Percentiles rank a stretch among this genome's conserved stretches.
Conservation (phyloP, 2,888 invertebrate genomes). For the Erebia palarica region DNA sequence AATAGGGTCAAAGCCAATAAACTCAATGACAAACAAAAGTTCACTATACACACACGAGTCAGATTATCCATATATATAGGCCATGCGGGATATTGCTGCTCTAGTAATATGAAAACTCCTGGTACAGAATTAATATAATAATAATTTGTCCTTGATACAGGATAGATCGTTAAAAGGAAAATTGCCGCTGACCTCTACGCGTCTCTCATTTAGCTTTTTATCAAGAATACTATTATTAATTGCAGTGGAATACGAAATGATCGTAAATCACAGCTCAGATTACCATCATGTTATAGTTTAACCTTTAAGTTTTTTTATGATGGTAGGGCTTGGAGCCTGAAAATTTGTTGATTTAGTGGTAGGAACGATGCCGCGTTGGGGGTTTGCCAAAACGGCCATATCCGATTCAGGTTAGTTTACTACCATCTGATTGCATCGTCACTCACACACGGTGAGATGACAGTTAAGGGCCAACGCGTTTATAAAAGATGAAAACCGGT, state of each 20-base stretch:
- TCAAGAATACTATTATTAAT: background rate
- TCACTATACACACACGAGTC: no score
- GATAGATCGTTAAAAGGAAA: conserved; percentile 11
- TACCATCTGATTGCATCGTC: no score
- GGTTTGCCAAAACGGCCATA: no score
- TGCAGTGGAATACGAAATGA: background rate
- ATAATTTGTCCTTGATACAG: conserved; percentile 3
- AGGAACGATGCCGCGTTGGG: no score
- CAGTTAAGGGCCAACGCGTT: no score
- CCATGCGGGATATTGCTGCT: background rate
- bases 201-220: background rate
- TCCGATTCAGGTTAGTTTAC: no score
- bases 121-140: background rate
- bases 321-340: no score
- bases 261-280: background rate
- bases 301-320: background rate
- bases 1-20: background rate
- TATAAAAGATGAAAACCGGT: no score
- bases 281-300: background rate
- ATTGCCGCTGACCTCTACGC: conserved; percentile 6
- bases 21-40: background rate
- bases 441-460: no score
- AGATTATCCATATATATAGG: background rate
- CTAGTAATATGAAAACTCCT: background rate
- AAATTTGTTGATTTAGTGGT: no score